Conservation (phyloP, 2,113 vertebrate species). For the Corythornis madagascariensis region DNA sequence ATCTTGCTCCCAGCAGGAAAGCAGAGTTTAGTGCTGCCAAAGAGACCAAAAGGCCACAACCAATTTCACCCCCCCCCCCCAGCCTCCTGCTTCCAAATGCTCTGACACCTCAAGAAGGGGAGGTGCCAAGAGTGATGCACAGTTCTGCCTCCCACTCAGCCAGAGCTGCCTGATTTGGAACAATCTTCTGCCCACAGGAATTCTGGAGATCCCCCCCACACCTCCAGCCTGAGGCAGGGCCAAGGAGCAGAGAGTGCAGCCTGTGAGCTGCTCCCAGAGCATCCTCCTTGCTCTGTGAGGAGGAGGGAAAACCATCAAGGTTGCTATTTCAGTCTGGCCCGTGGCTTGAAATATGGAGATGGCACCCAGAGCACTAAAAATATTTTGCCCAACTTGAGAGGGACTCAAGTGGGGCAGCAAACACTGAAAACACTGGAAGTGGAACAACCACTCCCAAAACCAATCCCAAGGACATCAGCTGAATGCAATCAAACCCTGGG, state of each 20-base stretch:
- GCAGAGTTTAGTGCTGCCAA: neutral
- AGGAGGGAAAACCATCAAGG: conserved; percentile 1
- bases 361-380: neutral
- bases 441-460: neutral
- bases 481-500: neutral
- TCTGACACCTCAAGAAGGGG: neutral
- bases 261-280: neutral
- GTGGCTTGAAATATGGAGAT: neutral
- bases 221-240: neutral
- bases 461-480: neutral
- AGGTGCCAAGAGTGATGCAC: neutral
- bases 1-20: neutral
- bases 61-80: neutral
- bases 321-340: conserved; percentile 2
- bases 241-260: neutral
- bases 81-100: neutral
- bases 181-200: neutral
- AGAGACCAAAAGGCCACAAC: neutral
- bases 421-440: neutral
- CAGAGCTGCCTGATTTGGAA: neutral
- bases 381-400: neutral
- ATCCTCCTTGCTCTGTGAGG: neutral
- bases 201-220: conserved; percentile 16
- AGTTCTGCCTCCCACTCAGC: conserved; percentile 12
- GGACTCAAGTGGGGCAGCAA: neutral